Conservation (phyloP, 2,797 vertebrate species). For the Danionella dracula region DNA sequence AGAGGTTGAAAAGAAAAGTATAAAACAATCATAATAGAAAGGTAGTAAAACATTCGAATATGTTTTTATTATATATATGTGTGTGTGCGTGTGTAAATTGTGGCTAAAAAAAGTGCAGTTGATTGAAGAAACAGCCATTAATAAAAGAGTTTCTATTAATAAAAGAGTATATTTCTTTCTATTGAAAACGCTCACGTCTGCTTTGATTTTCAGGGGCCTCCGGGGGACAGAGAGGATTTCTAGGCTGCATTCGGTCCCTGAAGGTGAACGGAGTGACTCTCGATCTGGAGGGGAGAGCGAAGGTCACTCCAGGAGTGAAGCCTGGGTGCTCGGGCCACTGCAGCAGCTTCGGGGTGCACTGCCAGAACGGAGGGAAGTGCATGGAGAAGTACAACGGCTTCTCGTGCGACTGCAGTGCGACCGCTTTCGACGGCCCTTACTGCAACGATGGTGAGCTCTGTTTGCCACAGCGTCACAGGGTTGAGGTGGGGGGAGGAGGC, state of each 20-base stretch:
- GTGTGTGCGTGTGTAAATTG: no score
- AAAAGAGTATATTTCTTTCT: no score
- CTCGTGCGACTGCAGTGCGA: slow-evolving; percentile 85
- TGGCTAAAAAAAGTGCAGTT: no score
- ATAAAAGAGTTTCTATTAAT: no score
- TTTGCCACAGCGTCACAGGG: no score
- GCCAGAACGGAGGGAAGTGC: slow-evolving; percentile 86
- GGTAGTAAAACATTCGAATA: no score
- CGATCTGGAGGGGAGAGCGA: slow-evolving; percentile 85
- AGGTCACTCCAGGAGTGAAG: slow-evolving; percentile 80
- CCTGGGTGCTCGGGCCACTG: slow-evolving; percentile 94
- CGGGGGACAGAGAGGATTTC: slow-evolving; percentile 85
- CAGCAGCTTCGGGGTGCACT: slow-evolving; percentile 81
- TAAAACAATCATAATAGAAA: no score
- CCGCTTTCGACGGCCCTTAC: slow-evolving; percentile 85
- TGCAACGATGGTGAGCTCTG: slow-evolving; percentile 81
- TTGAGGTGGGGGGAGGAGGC: no score
- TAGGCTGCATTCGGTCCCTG: slow-evolving; percentile 90
- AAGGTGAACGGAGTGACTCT: slow-evolving; percentile 85
- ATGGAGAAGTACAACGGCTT: slow-evolving; percentile 92
- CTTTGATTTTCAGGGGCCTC: slow-evolving; percentile 75
- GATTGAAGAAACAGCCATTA: no score
- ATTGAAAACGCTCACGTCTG: no score
- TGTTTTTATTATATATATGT: no score
- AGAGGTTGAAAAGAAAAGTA: no score